phyloP scores from a whole-genome alignment of 2,113 vertebrate species.

The Tetrax tetrax region DNA sequence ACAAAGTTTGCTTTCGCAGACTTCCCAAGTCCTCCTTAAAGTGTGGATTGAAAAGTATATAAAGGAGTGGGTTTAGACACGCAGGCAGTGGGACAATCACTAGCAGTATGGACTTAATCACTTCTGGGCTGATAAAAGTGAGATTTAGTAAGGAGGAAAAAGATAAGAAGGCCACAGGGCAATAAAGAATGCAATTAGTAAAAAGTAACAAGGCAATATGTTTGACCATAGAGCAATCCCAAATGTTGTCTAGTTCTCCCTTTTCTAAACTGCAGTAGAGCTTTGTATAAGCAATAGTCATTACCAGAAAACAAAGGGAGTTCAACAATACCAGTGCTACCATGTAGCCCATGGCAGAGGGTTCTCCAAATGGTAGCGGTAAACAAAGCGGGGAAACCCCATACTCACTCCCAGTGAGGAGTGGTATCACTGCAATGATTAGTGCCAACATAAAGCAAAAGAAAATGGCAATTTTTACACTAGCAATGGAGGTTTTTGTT shows the following conservation, averaged over 20 bases:
- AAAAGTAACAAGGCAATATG: slow-evolving; percentile 92
- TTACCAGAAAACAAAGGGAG: slow-evolving; percentile 87
- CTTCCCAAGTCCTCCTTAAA: slow-evolving; percentile 87
- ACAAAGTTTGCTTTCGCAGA: slow-evolving; percentile 74
- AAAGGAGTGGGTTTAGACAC: slow-evolving; percentile 93
- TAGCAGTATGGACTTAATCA: slow-evolving; percentile 86
- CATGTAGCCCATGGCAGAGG: slow-evolving; percentile 80
- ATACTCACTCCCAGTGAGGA: slow-evolving; percentile 79
- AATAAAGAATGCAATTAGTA: slow-evolving; percentile 91
- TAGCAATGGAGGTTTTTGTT: slow-evolving; percentile 57
- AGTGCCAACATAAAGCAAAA: slow-evolving; percentile 79
- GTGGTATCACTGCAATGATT: slow-evolving; percentile 78
- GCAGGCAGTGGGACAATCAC: slow-evolving; percentile 89
- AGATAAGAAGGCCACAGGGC: slow-evolving; percentile 90
- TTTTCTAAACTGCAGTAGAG: slow-evolving; percentile 88
- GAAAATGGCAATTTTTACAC: slow-evolving; percentile 64
- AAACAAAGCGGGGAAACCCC: slow-evolving; percentile 86
- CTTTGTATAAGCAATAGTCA: slow-evolving; percentile 87
- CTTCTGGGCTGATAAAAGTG: slow-evolving; percentile 84
- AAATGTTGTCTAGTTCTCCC: slow-evolving; percentile 78
- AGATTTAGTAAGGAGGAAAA: slow-evolving; percentile 90
- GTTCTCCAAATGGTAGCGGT: slow-evolving; percentile 82
- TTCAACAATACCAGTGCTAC: slow-evolving; percentile 90
- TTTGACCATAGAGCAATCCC: slow-evolving; percentile 87
- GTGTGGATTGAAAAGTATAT: slow-evolving; percentile 90